These are phyloP conservation scores for Anolis carolinensis DNA, from an alignment of 2,113 vertebrate genomes.

Conservation along the genomic window DNA sequence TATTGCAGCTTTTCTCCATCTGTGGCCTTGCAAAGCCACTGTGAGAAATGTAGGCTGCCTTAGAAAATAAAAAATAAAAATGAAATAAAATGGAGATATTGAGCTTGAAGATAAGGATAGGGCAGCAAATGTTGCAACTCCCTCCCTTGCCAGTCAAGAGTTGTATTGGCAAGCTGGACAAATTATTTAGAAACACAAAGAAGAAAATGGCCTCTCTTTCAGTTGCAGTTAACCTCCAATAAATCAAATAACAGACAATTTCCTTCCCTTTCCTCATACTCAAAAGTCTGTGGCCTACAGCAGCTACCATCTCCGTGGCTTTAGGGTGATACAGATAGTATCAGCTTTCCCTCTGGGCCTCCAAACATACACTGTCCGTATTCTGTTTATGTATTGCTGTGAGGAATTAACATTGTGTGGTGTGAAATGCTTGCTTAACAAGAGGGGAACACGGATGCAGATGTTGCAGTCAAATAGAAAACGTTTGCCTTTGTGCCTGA, in stretches of 20 bases:
- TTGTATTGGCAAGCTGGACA: no score
- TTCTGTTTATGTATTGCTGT: neutral
- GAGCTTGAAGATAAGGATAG: neutral
- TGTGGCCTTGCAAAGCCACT: neutral
- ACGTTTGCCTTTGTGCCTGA: neutral
- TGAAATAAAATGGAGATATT: no score
- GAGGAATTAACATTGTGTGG: neutral
- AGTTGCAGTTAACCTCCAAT: no score
- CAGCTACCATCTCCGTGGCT: no score
- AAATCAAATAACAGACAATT: no score
- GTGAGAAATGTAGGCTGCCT: neutral
- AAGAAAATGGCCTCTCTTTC: no score
- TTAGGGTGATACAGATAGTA: neutral
- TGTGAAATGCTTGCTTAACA: accelerated
- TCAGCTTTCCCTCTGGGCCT: neutral
- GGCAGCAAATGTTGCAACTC: no score
- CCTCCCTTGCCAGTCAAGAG: no score
- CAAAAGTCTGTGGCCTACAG: neutral
- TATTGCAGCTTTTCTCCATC: no score
- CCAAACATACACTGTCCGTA: neutral
- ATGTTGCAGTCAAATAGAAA: neutral
- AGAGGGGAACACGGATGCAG: neutral
- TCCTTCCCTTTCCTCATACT: neutral
- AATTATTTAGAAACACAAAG: no score
- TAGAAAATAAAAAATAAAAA: neutral